Base-by-base conservation (phyloP, 2,888 invertebrate genomes). In the Polymixis lichenea region DNA sequence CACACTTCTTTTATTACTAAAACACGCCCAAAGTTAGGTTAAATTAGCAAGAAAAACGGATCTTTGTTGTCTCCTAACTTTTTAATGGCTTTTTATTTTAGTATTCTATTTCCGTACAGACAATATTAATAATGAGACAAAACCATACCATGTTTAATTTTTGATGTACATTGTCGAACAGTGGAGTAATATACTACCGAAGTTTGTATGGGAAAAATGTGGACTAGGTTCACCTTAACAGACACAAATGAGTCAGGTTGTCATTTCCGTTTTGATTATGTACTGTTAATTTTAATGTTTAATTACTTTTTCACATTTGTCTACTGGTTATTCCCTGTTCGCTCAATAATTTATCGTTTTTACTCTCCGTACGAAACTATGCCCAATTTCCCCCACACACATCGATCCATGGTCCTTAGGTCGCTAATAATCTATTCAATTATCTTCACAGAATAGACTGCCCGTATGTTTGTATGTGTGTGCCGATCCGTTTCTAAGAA, bases 381-480 rank as follows among this genome's bases (percentile, higher is more conserved):
- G 64, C 49, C 17, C 61, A 53, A 60, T 76, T 71, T 72, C 28
- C 55, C n/a, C 62, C 38, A 38, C 38, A 6, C 51, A 78, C 17
- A 74, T 70, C 55, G 32, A 70, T 70, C 13, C 53, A 60, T 43
- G 69, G 69, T 70, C 73, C 72, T 78, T 70, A 66, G 66, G 70
- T 71, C 75, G 55, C 66, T 75, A 73, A 81, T 85, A 78, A 83
- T 85, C 73, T 76, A 84, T 79, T 86, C 66, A 84, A 82, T 84
- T 80, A 84, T 78, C 82, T 69, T 66, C 70, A 61, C 49, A 73
- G 67, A 79, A 73, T 66, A 64, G 60, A 65, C 32, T 64, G 9
- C 46, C 5, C 56, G 15, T 78, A 46, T 74, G 65, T 55, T 11
- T 58, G 46, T 46, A 8, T 62, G 62, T 62, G 80, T 73, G 53